Evolutionary conservation across 1,140 invertebrate species (phyloP).

Genomic region (Caenorhabditis inopinata): DNA sequence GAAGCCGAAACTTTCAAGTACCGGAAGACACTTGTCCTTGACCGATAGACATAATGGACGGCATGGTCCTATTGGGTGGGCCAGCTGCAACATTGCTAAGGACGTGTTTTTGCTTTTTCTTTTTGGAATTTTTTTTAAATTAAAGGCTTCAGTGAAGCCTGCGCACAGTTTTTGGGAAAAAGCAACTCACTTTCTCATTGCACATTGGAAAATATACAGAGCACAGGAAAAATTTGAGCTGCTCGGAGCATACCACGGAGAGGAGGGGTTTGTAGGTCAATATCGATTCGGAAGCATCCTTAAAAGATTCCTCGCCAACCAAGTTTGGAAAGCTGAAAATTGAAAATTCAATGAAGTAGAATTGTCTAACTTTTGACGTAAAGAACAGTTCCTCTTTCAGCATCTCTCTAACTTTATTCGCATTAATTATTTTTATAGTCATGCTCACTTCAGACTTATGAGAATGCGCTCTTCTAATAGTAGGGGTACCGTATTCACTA

Average conservation of each 20-base stretch:
- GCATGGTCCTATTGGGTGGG: constrained; percentile 67
- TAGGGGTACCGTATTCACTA: no score
- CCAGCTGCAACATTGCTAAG: constrained; percentile 50
- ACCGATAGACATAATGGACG: constrained; percentile 68
- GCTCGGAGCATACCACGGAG: constrained; percentile 45
- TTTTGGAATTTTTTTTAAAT: no score
- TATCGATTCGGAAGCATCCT: constrained; percentile 76
- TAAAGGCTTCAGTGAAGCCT: no score
- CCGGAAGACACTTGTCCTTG: constrained; percentile 67
- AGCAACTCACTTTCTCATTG: constrained; percentile 63
- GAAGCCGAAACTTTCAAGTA: constrained; percentile 67
- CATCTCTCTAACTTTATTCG: no score
- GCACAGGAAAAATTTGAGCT: constrained; percentile 58
- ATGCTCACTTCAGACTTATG: no score
- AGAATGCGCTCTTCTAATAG: no score
- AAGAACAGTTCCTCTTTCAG: no score
- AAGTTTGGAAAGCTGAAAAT: constrained; percentile 86
- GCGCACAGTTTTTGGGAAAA: neutral
- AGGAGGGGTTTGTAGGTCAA: constrained; percentile 59
- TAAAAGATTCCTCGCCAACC: constrained; percentile 84
- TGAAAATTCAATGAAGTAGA: constrained; percentile 52
- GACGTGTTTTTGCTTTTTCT: neutral
- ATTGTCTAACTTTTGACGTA: no score
- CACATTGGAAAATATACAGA: constrained; percentile 68
- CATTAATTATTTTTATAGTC: no score